These are phyloP conservation scores for Acronicta psi DNA, from an alignment of 2,888 invertebrate genomes.

Conservation along the genomic window DNA sequence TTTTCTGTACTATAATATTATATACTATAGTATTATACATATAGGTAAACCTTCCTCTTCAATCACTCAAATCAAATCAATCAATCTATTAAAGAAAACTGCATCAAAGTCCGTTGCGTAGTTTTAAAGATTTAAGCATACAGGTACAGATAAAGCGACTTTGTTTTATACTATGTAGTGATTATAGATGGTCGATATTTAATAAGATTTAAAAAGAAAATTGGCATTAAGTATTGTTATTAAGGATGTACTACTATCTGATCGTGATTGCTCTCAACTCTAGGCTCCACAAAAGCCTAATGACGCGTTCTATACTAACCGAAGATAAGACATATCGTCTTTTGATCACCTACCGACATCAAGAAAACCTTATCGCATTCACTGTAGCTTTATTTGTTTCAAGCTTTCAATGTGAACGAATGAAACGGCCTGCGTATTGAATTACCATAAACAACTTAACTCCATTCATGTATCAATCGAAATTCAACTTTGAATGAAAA, in stretches of 20 bases:
- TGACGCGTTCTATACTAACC: conserved; percentile 51
- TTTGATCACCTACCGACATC: conserved; percentile 80
- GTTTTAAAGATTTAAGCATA: too few species aligned
- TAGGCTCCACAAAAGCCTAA: conserved; percentile 45
- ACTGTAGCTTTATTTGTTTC: conserved; percentile 86
- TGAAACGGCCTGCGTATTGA: conserved; percentile 82
- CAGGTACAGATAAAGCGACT: too few species aligned
- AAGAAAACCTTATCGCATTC: conserved; percentile 81
- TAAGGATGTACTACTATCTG: conserved; percentile 6
- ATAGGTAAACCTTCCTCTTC: too few species aligned
- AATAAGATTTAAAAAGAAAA: too few species aligned
- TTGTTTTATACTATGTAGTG: too few species aligned
- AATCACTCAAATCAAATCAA: too few species aligned
- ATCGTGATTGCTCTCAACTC: conserved; percentile 19
- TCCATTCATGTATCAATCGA: conserved; percentile 9
- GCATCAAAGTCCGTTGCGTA: too few species aligned
- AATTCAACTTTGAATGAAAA: fast-evolving
- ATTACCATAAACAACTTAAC: conserved; percentile 65
- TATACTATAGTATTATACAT: too few species aligned
- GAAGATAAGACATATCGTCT: conserved; percentile 70
- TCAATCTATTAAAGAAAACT: too few species aligned
- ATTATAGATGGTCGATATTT: too few species aligned
- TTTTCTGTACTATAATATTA: too few species aligned
- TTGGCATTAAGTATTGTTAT: too few species aligned
- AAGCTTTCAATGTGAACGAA: conserved; percentile 86